A percentile compares a stretch with the other conserved stretches of the same genome.
phyloP scores from a whole-genome alignment of 2,888 invertebrate genomes.

The Blastobasis adustella region DNA sequence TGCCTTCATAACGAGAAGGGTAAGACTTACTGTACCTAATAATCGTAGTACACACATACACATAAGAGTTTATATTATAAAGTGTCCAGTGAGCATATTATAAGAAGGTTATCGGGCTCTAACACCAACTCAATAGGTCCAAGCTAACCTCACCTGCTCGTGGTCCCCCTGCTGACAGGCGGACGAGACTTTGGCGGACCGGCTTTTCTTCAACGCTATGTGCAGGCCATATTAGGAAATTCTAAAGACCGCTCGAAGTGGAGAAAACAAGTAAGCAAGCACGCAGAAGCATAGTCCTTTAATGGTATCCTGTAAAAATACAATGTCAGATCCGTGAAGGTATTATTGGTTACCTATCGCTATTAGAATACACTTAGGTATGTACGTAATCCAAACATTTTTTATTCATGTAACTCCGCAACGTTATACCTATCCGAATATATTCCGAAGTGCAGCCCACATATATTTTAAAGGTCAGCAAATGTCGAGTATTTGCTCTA shows the following conservation, averaged over 20 bases:
- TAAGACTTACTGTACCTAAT: background rate
- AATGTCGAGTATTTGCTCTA: background rate
- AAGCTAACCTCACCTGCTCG: too few relatives aligned
- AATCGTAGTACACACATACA: background rate
- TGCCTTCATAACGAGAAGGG: background rate
- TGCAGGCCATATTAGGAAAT: too few relatives aligned
- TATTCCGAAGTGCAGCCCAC: background rate
- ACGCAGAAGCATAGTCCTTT: too few relatives aligned
- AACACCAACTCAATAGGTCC: background rate
- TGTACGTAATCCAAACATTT: background rate
- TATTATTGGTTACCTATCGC: background rate
- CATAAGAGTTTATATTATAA: background rate
- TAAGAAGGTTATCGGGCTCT: background rate
- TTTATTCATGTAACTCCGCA: background rate
- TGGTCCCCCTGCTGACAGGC: too few relatives aligned
- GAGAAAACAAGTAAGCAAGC: too few relatives aligned
- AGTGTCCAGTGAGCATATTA: too few relatives aligned
- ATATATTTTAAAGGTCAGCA: background rate
- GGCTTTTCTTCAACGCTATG: too few relatives aligned
- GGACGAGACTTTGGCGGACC: background rate
- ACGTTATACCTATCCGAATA: background rate
- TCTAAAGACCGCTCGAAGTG: background rate
- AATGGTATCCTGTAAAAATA: too few relatives aligned
- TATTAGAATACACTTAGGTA: too few relatives aligned
- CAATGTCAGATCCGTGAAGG: background rate